Evolutionary conservation across 2,113 vertebrate species (phyloP), one percentile per base, ranked within the genome.

Genomic region (Cyprinodon brontotheroides): DNA sequence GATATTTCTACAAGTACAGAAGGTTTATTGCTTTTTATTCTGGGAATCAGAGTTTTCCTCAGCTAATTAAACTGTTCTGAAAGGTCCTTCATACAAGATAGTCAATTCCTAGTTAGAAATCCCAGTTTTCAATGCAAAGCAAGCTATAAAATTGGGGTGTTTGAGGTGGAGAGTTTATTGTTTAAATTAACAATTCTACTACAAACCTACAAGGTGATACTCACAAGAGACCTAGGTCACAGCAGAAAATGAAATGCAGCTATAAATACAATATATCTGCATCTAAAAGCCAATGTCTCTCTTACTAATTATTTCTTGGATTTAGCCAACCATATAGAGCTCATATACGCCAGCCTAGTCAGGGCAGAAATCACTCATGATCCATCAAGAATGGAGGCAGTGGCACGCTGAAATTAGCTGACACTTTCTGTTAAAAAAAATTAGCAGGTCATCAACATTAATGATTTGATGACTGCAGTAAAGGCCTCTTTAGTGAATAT

Each of bases 291-390:
- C 78, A 71, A 69, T 82, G 9, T 84, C 79, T 85, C 81, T 74
- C 82, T 81, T 82, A 78, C 74, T 87, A 92, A 92, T 93, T 87
- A 89, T 70, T 85, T 90, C 50, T 87, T 89, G 80, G 80, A 91
- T 91, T 90, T 77, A 81, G 80, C 80, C 78, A 68, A 62, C 75
- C 70, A 57, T 53, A 47, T 39, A 77, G 86, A 75, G 70, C 75
- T 79, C 70, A 67, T 69, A 75, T 68, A 67, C 77, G 70, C 80
- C n/a, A 48, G 40, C 68, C 41, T 62, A 82, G 83, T 89, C 79
- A 72, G 45, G 68, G 68, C 78, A 78, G 72, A 87, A 86, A 78
- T 77, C 69, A 68, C 68, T 77, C 22, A 84, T 81, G 83, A 88
- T 87, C 75, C 61, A 80, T 86, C 77, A 88, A 84, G 69, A 79